Evolutionary conservation across 2,888 invertebrate species (phyloP).

Genomic region (Lasioglossum marginatum): DNA sequence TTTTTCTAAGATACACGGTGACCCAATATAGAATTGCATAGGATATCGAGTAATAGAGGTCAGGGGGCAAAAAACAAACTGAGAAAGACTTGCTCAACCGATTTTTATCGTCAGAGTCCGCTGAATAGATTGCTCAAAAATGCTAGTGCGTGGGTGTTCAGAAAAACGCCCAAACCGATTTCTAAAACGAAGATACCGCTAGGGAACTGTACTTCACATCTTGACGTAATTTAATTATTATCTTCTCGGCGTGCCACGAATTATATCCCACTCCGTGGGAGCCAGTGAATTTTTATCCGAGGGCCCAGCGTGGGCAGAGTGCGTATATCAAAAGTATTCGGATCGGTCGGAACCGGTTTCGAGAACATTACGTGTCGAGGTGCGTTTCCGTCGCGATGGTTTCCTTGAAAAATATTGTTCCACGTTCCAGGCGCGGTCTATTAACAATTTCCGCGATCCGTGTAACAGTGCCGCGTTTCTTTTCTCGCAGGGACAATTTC

Average conservation of each 20-base stretch:
- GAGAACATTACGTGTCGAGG: background rate
- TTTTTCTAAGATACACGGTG: background rate
- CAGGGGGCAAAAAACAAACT: background rate
- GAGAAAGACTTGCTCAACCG: background rate
- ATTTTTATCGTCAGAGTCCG: background rate
- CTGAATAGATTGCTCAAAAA: background rate
- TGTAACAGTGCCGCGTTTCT: conserved; percentile 48
- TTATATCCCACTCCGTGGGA: background rate
- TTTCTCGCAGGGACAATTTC: conserved; percentile 51
- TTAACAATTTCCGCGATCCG: conserved; percentile 58
- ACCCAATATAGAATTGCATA: background rate
- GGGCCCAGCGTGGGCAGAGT: background rate
- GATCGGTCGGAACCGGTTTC: background rate
- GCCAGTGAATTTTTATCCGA: background rate
- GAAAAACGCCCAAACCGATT: background rate
- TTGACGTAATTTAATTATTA: background rate
- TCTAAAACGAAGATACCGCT: background rate
- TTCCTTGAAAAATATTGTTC: conserved; percentile 44
- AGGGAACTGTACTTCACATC: background rate
- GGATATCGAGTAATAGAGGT: background rate
- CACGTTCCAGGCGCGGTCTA: conserved; percentile 45
- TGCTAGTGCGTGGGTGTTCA: background rate
- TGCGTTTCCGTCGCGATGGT: background rate
- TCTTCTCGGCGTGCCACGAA: background rate
- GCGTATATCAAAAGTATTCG: background rate